Conservation (phyloP, 2,888 invertebrate genomes). For the Nesidiocoris tenuis region DNA sequence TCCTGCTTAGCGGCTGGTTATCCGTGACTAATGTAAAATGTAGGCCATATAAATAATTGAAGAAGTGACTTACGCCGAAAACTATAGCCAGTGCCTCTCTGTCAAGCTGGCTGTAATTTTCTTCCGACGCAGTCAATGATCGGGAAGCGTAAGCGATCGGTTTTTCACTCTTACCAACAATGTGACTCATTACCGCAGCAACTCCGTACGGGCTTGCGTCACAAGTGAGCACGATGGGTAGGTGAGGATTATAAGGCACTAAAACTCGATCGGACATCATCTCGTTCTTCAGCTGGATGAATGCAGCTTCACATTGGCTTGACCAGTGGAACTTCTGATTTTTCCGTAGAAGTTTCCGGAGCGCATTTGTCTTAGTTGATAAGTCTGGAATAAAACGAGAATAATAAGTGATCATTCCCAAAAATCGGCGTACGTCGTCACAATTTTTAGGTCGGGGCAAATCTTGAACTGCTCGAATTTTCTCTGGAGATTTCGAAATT, state of each 20-base stretch:
- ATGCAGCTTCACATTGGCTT: neutral
- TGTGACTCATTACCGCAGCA: neutral
- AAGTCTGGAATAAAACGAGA: constrained; percentile 47
- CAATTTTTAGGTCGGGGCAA: constrained; percentile 38
- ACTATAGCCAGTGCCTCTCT: neutral
- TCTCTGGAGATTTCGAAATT: neutral
- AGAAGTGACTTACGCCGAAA: neutral
- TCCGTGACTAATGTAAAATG: constrained; percentile 23
- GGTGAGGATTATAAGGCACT: neutral
- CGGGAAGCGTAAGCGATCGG: neutral
- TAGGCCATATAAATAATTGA: neutral
- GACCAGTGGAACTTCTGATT: neutral
- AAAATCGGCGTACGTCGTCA: constrained; percentile 44
- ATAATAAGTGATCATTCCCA: constrained; percentile 48
- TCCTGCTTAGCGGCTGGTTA: constrained; percentile 25
- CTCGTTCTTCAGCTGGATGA: neutral
- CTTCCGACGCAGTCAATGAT: neutral
- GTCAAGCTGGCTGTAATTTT: neutral
- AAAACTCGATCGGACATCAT: neutral
- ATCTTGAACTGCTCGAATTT: constrained; percentile 36
- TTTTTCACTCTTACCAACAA: neutral
- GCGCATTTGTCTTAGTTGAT: neutral
- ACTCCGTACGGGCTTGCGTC: neutral
- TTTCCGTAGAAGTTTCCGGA: neutral
- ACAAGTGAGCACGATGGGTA: neutral